phyloP scores from a whole-genome alignment of 2,888 invertebrate genomes.

The Heterodera filipjevi region DNA sequence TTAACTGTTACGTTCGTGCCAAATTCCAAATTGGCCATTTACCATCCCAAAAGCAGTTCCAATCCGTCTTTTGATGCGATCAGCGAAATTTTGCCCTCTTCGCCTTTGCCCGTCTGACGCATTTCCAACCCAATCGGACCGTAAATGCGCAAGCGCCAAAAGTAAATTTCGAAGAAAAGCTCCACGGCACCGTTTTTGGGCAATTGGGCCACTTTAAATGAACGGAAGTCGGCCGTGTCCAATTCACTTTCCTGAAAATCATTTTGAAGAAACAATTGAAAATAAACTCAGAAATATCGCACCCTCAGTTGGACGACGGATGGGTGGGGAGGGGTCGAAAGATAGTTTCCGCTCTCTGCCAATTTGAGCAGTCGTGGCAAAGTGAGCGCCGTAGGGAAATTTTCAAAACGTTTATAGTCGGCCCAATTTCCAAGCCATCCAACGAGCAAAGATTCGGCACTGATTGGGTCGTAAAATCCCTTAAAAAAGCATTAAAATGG shows the following conservation, averaged over 20 bases:
- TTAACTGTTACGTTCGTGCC: neutral
- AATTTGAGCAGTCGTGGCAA: constrained; percentile 1
- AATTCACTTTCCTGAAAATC: neutral
- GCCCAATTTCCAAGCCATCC: constrained; percentile 29
- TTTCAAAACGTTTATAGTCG: neutral
- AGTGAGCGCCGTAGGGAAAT: neutral
- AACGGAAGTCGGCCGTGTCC: neutral
- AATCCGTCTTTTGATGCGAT: neutral
- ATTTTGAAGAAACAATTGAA: too few relatives aligned
- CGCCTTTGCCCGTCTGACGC: neutral
- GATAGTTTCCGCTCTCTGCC: neutral
- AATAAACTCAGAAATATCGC: too few relatives aligned
- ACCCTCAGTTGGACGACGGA: neutral
- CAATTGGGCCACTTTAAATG: neutral
- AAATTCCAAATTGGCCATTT: neutral
- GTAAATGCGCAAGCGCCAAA: neutral
- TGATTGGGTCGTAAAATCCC: constrained; percentile 22
- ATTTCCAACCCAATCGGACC: neutral
- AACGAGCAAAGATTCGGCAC: constrained; percentile 8
- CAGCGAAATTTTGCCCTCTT: neutral
- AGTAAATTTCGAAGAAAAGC: neutral
- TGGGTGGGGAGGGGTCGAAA: neutral
- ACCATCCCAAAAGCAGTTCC: constrained; percentile 5
- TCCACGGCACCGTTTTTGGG: neutral
- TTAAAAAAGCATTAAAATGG: neutral